Percentiles rank a stretch among this genome's conserved stretches.
phyloP scores from a whole-genome alignment of 1,140 invertebrate genomes.

The Drosophila parabipectinata region DNA sequence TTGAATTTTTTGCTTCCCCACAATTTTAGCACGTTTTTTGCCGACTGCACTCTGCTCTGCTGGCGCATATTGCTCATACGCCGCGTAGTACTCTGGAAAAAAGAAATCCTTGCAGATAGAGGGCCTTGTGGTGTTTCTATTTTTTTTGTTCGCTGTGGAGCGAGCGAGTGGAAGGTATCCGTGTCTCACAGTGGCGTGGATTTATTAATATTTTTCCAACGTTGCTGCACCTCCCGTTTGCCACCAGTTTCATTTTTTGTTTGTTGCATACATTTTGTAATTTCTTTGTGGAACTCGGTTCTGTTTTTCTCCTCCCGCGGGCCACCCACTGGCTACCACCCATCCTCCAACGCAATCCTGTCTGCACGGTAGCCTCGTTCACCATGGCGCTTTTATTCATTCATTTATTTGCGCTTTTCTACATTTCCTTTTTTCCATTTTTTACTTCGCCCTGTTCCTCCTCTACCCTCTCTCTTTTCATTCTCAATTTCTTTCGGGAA shows the following conservation, averaged over 20 bases:
- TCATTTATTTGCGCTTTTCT: conserved; percentile 79
- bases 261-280: conserved; percentile 68
- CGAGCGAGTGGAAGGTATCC: conserved; percentile 2
- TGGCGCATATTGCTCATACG: conserved; percentile 66
- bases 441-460: conserved; percentile 14
- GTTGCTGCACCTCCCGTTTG: conserved; percentile 27
- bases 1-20: background rate
- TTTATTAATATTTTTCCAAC: conserved; percentile 76
- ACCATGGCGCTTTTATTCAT: conserved; percentile 72
- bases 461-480: conserved; percentile 20
- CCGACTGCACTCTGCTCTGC: background rate
- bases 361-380: conserved; percentile 22
- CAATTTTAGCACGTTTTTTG: conserved; percentile 3
- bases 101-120: conserved; percentile 8
- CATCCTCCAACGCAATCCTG: background rate
- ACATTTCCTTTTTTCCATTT: conserved; percentile 38
- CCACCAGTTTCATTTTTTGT: conserved; percentile 23
- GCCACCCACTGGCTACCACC: background rate
- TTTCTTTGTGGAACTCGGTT: conserved; percentile 65
- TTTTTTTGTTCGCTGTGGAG: too few relatives aligned
- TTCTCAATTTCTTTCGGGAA: conserved; percentile 57
- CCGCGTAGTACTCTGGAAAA: conserved; percentile 24
- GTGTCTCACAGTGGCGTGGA: conserved; percentile 47
- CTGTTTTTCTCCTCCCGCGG: conserved; percentile 12
- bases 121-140: background rate